Evolutionary conservation across 2,888 invertebrate genomes (phyloP).

Genomic region (Drosophila limbata): DNA sequence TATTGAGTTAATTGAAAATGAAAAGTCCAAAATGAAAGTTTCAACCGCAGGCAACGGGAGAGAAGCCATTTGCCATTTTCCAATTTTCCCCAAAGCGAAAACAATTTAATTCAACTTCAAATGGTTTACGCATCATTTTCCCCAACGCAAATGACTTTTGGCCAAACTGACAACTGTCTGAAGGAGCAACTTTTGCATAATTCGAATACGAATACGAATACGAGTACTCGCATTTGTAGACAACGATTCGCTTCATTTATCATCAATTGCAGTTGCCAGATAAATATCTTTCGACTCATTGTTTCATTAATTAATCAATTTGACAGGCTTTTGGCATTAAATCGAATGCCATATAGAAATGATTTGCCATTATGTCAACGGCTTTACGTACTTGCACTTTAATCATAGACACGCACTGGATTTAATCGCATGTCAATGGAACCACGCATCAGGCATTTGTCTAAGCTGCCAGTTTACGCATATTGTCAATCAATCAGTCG

Average conservation of each 20-base stretch:
- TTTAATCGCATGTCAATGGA: slow-evolving; percentile 5
- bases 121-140: slow-evolving; percentile 73
- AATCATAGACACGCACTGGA: slow-evolving; percentile 38
- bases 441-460: slow-evolving; percentile 48
- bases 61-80: slow-evolving; percentile 35
- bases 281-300: slow-evolving; percentile 33
- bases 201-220: slow-evolving; percentile 4
- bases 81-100: slow-evolving; percentile 34
- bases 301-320: slow-evolving; percentile 62
- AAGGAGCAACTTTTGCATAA: slow-evolving; percentile 36
- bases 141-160: slow-evolving; percentile 43
- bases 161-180: slow-evolving; percentile 21
- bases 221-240: slow-evolving; percentile 23
- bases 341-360: slow-evolving; percentile 37
- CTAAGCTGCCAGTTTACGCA: slow-evolving; percentile 58
- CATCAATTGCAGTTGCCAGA: slow-evolving; percentile 39
- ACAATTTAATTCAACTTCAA: slow-evolving; percentile 63
- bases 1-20: slow-evolving; percentile 59
- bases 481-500: slow-evolving; percentile 70
- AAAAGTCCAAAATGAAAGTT: slow-evolving; percentile 35
- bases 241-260: slow-evolving; percentile 62
- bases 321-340: slow-evolving; percentile 25
- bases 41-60: slow-evolving; percentile 35
- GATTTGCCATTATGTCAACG: slow-evolving; percentile 39
- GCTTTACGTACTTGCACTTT: slow-evolving; percentile 26